These are phyloP conservation scores for Pristiophorus japonicus DNA, from an alignment of 2,113 vertebrate genomes.

Conservation along the genomic window DNA sequence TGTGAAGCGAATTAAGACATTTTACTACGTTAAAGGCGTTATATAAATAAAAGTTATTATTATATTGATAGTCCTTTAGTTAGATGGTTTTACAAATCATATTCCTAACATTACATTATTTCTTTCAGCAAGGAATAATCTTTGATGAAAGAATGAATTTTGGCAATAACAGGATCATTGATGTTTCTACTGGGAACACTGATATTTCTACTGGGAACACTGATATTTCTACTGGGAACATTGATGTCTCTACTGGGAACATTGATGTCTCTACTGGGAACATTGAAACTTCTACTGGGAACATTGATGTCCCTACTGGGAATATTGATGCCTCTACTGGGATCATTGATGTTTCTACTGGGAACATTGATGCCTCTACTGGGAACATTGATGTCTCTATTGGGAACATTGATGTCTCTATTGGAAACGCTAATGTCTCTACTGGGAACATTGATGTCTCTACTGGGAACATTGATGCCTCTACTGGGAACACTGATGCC, in stretches of 20 bases:
- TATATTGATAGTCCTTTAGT: background rate
- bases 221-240: background rate
- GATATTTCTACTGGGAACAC: background rate
- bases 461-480: background rate
- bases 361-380: background rate
- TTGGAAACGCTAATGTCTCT: background rate
- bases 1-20: too few species aligned
- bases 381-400: background rate
- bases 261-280: background rate
- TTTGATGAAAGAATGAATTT: background rate
- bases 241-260: background rate
- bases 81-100: background rate
- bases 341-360: background rate
- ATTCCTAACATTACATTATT: background rate
- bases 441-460: background rate
- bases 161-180: background rate
- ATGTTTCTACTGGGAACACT: background rate
- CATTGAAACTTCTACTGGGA: background rate
- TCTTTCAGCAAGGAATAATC: background rate
- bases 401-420: background rate
- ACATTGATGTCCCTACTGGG: background rate
- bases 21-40: too few species aligned
- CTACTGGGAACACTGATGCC: background rate
- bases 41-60: too few species aligned
- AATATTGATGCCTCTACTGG: background rate